Evolutionary conservation across 2,113 vertebrate species (phyloP).

Genomic region (Gallinago undulata): DNA sequence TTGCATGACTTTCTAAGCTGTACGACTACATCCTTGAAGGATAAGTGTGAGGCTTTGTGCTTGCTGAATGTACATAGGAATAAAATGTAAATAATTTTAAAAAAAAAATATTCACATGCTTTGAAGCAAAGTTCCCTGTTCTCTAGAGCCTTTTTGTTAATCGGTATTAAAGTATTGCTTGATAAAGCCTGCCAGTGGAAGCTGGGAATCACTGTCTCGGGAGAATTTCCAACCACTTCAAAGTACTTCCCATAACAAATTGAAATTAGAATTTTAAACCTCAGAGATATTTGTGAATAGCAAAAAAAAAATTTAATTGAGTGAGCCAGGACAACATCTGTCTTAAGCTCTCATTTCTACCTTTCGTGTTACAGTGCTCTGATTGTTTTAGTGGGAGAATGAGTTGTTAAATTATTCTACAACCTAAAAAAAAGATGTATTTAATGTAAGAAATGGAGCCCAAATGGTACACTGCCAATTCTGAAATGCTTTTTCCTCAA

Average conservation of each 20-base stretch:
- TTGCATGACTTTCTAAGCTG: background rate
- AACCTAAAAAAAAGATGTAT: background rate
- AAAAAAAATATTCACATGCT: background rate
- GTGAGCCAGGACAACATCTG: background rate
- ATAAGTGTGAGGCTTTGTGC: background rate
- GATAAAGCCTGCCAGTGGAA: constrained; percentile 8
- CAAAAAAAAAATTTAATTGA: background rate
- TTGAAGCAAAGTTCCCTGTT: background rate
- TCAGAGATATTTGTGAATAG: background rate
- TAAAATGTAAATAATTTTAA: background rate
- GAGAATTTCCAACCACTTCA: constrained; percentile 24
- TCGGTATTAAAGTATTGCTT: background rate
- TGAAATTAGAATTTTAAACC: constrained; percentile 15
- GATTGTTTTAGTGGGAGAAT: background rate
- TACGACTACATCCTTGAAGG: background rate
- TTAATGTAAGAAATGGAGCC: background rate
- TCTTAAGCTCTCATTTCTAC: background rate
- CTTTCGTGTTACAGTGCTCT: background rate
- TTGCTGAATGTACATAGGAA: background rate
- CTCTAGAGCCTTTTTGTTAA: background rate
- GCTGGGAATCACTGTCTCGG: background rate
- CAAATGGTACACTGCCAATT: background rate
- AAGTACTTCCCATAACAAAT: constrained; percentile 23
- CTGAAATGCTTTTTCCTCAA: background rate
- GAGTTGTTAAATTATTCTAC: background rate